These are phyloP conservation scores for Mechanitis mazaeus DNA, from an alignment of 2,888 invertebrate species.

Conservation along the genomic window DNA sequence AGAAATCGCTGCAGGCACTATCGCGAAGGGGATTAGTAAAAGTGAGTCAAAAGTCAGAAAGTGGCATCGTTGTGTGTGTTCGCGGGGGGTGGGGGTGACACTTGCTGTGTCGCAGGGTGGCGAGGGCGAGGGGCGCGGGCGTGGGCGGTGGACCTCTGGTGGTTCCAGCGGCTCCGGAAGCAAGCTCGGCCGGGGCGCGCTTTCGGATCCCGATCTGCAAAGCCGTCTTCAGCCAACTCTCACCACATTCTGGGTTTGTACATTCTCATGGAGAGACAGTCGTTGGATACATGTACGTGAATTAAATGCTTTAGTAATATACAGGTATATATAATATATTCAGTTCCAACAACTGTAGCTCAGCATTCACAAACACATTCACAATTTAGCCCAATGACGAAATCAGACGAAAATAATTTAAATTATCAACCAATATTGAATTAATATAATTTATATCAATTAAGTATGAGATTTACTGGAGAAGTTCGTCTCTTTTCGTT, in stretches of 20 bases:
- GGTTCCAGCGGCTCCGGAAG: slow-evolving; percentile 36
- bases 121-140: slow-evolving; percentile 56
- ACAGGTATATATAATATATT: not conserved
- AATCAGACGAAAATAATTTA: not conserved
- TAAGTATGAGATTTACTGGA: too few relatives aligned
- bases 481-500: too few relatives aligned
- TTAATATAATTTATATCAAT: too few relatives aligned
- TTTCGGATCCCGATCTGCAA: slow-evolving; percentile 67
- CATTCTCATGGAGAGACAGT: slow-evolving; percentile 8
- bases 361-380: not conserved
- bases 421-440: not conserved
- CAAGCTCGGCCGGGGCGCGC: slow-evolving; percentile 59
- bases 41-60: slow-evolving; percentile 9
- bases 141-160: slow-evolving; percentile 38
- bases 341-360: not conserved
- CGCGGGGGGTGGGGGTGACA: slow-evolving; percentile 38
- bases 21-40: slow-evolving; percentile 1
- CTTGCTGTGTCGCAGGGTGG: slow-evolving; percentile 47
- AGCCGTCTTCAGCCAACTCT: slow-evolving; percentile 58
- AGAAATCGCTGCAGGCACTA: not conserved
- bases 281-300: not conserved
- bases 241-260: slow-evolving; percentile 68
- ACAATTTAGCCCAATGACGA: not conserved
- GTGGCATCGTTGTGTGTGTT: slow-evolving; percentile 34
- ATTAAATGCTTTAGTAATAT: too few relatives aligned